Evolutionary conservation across 2,888 invertebrate genomes (phyloP).

Genomic region (Dasypolia templi): DNA sequence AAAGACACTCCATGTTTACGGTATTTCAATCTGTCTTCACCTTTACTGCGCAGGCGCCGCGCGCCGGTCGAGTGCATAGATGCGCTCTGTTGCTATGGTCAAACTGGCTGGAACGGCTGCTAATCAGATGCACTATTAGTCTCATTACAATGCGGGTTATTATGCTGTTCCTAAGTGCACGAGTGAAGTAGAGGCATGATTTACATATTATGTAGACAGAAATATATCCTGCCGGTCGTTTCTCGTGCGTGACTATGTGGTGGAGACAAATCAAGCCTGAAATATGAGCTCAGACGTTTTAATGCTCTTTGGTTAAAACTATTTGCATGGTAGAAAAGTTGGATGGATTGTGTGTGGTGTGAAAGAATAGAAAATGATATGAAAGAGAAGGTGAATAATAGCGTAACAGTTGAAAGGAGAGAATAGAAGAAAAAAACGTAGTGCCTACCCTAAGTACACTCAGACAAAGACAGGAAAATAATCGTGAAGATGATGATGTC

Average conservation of each 20-base stretch:
- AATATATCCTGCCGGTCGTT: neutral
- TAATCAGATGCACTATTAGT: constrained; percentile 41
- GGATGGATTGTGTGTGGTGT: neutral
- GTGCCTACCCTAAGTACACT: too few species aligned
- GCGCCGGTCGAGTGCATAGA: constrained; percentile 19
- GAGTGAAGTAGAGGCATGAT: neutral
- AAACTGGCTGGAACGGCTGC: constrained; percentile 33
- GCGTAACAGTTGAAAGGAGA: neutral
- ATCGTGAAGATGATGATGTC: too few species aligned
- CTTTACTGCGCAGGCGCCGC: constrained; percentile 16
- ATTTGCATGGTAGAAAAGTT: neutral
- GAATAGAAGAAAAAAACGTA: too few species aligned
- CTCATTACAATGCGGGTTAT: constrained; percentile 19
- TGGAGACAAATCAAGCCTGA: neutral
- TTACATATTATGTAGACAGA: neutral
- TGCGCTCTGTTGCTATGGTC: constrained; percentile 29
- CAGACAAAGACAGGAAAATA: too few species aligned
- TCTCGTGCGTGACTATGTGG: constrained; percentile 3
- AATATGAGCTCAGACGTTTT: neutral
- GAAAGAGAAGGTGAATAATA: neutral
- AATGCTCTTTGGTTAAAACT: neutral
- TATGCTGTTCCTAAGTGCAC: constrained; percentile 25
- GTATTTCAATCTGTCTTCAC: constrained; percentile 5
- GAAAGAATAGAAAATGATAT: too few species aligned
- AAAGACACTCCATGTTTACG: neutral